Evolutionary conservation across 2,888 invertebrate species (phyloP), one percentile per base, ranked within the genome.

Genomic region (Lobophora halterata): DNA sequence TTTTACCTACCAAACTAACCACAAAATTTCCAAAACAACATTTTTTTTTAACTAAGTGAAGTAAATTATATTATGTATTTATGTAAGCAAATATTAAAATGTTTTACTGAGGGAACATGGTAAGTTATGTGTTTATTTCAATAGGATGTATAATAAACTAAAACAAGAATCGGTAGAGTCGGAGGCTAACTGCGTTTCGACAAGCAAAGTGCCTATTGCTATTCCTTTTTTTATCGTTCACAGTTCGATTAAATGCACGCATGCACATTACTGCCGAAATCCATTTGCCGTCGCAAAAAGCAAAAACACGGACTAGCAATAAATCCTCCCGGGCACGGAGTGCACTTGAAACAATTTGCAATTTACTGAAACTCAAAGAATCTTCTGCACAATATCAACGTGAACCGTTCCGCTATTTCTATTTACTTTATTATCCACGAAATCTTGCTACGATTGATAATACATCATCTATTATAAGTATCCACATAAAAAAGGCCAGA

Each of bases 321-420:
- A 83, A 83, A 85, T 82, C 74, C 65, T 69, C 64, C 46, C n/a
- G n/a, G n/a, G n/a, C n/a, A n/a, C 58, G 65, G 50, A 72, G 66
- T 73, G 74, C 77, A 76, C 73, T 81, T 41, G 38, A 39, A 47
- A 35, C 31, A 38, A 43, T 56, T 58, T 55, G 55, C 57, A 55
- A 55, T 65, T 60, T 65, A 63, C 63, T 51, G 49, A 52, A 62
- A 60, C n/a, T n/a, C n/a, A n/a, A n/a, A n/a, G n/a, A n/a, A n/a
- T 17, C 5, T 17, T 17, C 17, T 17, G 5, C 5, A 17, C 5
- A 2, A 17, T 17, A n/a, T 2, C 5, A 17, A 2, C 17, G 17
- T 5, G 17, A 17, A 17, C n/a, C 5, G 2, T 2, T 6, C 17
- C 5, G n/a, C n/a, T 14, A 5, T 14, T n/a, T n/a, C n/a, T n/a